Percentiles rank a stretch among this genome's conserved stretches.
Conservation (phyloP, 1,140 invertebrate species). For the Drosophila watanabei region DNA sequence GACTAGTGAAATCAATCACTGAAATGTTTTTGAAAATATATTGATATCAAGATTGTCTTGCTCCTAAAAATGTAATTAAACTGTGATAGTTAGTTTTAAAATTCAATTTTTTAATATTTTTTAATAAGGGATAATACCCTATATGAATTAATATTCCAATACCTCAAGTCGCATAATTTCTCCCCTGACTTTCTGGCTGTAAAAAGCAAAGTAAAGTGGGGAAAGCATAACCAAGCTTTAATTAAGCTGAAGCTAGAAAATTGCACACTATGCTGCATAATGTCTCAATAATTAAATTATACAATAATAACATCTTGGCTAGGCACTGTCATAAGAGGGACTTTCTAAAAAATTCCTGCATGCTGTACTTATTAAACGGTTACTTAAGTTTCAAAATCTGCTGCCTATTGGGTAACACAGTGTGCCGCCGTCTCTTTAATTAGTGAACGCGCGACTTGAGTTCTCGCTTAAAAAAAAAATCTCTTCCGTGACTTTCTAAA, state of each 20-base stretch:
- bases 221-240: conserved; percentile 17
- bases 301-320: conserved; percentile 10
- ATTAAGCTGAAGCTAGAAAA: conserved; percentile 10
- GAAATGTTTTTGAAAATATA: too few species aligned
- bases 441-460: conserved; percentile 38
- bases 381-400: conserved; percentile 14
- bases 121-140: neutral
- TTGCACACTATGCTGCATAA: neutral
- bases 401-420: conserved; percentile 44
- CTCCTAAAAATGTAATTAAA: neutral
- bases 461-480: conserved; percentile 17
- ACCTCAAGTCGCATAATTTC: neutral
- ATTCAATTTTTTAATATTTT: neutral
- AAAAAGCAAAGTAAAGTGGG: neutral
- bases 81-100: neutral
- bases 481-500: conserved; percentile 63
- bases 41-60: neutral
- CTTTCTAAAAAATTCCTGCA: conserved; percentile 2
- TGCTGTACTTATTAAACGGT: conserved; percentile 23
- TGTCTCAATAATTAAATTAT: conserved; percentile 14
- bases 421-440: conserved; percentile 26
- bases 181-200: neutral
- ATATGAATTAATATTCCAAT: too few species aligned
- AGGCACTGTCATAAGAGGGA: neutral
- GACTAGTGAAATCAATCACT: neutral